Evolutionary conservation across 1,140 invertebrate genomes (phyloP).

Genomic region (Capitella teleta): DNA sequence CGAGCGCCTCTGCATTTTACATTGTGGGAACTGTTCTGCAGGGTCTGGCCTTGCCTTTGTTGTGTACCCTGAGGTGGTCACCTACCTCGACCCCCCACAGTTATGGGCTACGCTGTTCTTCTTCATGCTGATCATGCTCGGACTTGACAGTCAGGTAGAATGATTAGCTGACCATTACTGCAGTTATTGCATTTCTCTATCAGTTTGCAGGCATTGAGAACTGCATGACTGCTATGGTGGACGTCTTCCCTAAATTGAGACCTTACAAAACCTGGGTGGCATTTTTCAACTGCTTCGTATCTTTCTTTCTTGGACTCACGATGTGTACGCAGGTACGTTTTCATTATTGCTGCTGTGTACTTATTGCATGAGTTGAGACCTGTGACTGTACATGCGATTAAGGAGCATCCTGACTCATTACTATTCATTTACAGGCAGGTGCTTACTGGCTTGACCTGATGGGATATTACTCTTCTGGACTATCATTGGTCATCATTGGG

Average conservation of each 20-base stretch:
- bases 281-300: neutral
- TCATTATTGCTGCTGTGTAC: no score
- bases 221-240: conserved; percentile 1
- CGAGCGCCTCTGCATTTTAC: no score
- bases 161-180: no score
- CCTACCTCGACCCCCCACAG: conserved; percentile 74
- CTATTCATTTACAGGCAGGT: conserved; percentile 1
- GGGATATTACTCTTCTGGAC: conserved; percentile 8
- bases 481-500: conserved; percentile 11
- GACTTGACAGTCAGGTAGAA: conserved; percentile 51
- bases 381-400: no score
- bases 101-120: conserved; percentile 97
- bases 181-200: no score
- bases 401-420: no score
- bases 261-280: neutral
- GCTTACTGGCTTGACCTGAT: conserved; percentile 7
- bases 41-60: conserved; percentile 89
- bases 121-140: conserved; percentile 90
- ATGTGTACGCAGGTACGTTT: conserved; percentile 4
- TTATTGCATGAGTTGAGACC: no score
- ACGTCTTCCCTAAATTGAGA: neutral
- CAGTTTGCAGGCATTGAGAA: conserved; percentile 5
- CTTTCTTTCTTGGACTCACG: neutral
- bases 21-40: conserved; percentile 54
- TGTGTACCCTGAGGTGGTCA: conserved; percentile 87